phyloP scores from a whole-genome alignment of 2,888 invertebrate genomes.

The Ischnura elegans region DNA sequence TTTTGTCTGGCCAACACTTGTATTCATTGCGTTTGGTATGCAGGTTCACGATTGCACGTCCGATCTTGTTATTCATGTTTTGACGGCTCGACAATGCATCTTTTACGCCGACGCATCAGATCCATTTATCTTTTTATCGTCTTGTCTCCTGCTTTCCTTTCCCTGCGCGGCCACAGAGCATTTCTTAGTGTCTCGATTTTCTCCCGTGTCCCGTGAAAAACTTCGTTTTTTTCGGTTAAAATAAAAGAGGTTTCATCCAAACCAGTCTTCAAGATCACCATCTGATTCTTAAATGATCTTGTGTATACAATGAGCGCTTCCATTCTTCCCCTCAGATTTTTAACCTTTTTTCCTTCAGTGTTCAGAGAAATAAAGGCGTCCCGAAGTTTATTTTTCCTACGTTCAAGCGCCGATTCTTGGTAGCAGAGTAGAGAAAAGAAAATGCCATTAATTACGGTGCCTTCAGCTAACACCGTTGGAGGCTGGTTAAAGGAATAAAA shows the following conservation, averaged over 20 bases:
- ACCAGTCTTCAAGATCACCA: not conserved
- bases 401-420: constrained; percentile 12
- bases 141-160: not conserved
- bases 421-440: not conserved
- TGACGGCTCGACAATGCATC: constrained; percentile 55
- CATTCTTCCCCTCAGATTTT: not conserved
- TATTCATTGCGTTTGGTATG: not conserved
- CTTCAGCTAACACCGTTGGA: constrained; percentile 40
- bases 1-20: not conserved
- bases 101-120: not conserved
- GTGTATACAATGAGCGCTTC: not conserved
- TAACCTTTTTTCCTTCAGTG: not conserved
- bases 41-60: constrained; percentile 44
- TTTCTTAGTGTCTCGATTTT: not conserved
- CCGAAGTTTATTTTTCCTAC: constrained; percentile 28
- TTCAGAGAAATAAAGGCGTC: not conserved
- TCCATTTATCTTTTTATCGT: constrained; percentile 9
- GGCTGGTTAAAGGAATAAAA: not conserved
- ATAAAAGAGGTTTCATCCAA: constrained; percentile 13
- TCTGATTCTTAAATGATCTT: constrained; percentile 26
- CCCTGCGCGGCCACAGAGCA: not conserved
- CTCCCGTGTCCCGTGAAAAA: not conserved
- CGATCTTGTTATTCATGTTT: constrained; percentile 58
- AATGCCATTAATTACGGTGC: constrained; percentile 62
- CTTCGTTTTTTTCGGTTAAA: not conserved